phyloP scores from a whole-genome alignment of 2,797 vertebrate genomes.

The Xenopus petersii region DNA sequence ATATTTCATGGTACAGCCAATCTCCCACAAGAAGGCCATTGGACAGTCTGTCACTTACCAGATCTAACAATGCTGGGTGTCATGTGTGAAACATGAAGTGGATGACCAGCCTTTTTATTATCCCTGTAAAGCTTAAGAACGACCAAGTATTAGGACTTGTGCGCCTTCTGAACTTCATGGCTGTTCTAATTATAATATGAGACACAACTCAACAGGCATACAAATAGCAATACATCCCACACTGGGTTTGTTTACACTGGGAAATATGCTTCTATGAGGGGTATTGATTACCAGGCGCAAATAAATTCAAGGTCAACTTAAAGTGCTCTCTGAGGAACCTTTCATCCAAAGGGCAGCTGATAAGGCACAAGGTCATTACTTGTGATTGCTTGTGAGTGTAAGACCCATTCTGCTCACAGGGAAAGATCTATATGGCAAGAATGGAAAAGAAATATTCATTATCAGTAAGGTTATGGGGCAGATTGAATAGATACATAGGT shows the following conservation, averaged over 20 bases:
- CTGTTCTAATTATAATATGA: not conserved
- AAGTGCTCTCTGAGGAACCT: not conserved
- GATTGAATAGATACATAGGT: not conserved
- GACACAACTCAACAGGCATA: not conserved
- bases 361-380: not conserved
- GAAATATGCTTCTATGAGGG: not conserved
- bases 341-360: not conserved
- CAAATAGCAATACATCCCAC: not conserved
- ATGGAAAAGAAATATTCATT: not conserved
- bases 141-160: too few relatives aligned
- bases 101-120: too few relatives aligned
- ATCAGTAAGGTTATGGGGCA: not conserved
- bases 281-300: not conserved
- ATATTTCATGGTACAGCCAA: too few relatives aligned
- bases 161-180: too few relatives aligned
- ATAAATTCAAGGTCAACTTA: slow-evolving; percentile 2
- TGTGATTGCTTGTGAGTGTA: not conserved
- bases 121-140: too few relatives aligned
- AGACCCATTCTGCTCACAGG: not conserved
- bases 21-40: too few relatives aligned
- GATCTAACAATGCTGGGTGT: too few relatives aligned
- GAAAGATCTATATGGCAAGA: not conserved
- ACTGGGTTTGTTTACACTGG: not conserved
- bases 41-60: too few relatives aligned
- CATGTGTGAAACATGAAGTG: too few relatives aligned